Conservation (phyloP, 2,888 invertebrate species). For the Arge pagana region DNA sequence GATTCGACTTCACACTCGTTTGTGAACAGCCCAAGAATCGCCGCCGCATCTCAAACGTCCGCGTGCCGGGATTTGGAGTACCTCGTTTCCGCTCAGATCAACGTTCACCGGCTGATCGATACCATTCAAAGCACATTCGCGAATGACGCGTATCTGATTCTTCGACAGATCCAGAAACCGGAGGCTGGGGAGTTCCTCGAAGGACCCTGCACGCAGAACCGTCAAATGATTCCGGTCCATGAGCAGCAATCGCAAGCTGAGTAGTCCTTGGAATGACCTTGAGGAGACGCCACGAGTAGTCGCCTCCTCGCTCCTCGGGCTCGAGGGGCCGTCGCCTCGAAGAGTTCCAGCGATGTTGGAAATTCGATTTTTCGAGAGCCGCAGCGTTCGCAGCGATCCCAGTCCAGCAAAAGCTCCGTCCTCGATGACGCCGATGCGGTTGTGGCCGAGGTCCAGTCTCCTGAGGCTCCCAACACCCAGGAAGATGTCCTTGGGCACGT, state of each 20-base stretch:
- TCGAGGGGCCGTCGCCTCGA: neutral
- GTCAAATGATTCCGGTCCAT: conserved; percentile 11
- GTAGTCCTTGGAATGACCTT: conserved; percentile 10
- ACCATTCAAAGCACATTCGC: conserved; percentile 7
- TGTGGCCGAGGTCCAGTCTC: conserved; percentile 10
- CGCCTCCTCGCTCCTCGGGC: conserved; percentile 4
- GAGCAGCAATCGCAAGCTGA: conserved; percentile 9
- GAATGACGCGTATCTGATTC: conserved; percentile 8
- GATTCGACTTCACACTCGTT: too few species aligned
- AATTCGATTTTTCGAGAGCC: conserved; percentile 14
- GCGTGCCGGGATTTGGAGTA: too few species aligned
- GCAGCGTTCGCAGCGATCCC: conserved; percentile 6
- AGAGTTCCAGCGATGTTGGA: conserved; percentile 10
- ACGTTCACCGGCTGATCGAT: conserved; percentile 10
- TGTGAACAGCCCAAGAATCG: too few species aligned
- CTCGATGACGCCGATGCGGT: conserved; percentile 8
- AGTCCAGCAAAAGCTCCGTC: conserved; percentile 8
- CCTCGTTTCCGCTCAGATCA: conserved; percentile 12
- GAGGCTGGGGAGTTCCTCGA: neutral
- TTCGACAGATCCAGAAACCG: conserved; percentile 10
- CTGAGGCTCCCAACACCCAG: neutral
- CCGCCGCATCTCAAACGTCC: too few species aligned
- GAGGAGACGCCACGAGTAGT: conserved; percentile 1
- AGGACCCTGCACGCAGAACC: conserved; percentile 2
- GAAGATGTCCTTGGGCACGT: neutral